A percentile compares a stretch with the other conserved stretches of the same genome.
Evolutionary conservation across 2,113 vertebrate species (phyloP).

Genomic region (Vidua chalybeata): DNA sequence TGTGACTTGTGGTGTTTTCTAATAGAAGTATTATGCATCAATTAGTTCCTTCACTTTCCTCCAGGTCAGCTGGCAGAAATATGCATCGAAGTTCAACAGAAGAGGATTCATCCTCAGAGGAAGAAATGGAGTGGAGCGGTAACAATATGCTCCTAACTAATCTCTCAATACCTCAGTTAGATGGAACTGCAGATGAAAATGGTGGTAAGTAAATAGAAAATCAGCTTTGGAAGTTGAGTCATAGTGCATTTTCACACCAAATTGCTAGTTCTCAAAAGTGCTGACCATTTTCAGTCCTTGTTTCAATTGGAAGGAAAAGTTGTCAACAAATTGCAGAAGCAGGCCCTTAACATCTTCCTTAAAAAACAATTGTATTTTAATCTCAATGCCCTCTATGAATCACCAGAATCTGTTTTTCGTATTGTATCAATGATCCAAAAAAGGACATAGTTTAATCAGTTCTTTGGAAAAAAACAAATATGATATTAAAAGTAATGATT

Average conservation of each 20-base stretch:
- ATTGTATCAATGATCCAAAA: not conserved
- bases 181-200: conserved; percentile 96
- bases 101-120: conserved; percentile 87
- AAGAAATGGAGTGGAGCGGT: conserved; percentile 94
- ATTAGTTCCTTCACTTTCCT: conserved; percentile 19
- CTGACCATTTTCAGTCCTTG: not conserved
- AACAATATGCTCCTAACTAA: conserved; percentile 82
- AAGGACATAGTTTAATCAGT: not conserved
- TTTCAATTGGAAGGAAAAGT: not conserved
- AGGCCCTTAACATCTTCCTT: not conserved
- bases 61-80: conserved; percentile 78
- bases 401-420: not conserved
- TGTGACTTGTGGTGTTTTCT: not conserved
- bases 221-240: not conserved
- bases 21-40: not conserved
- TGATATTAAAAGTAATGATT: not conserved
- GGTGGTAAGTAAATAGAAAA: conserved; percentile 81
- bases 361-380: not conserved
- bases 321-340: not conserved
- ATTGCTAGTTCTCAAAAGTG: not conserved
- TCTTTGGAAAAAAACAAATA: not conserved
- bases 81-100: conserved; percentile 83
- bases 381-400: not conserved
- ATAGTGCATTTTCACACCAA: not conserved
- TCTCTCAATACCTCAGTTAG: conserved; percentile 95